Base-by-base conservation (phyloP, 2,888 invertebrate species). In the Tetheella fluctuosa region DNA sequence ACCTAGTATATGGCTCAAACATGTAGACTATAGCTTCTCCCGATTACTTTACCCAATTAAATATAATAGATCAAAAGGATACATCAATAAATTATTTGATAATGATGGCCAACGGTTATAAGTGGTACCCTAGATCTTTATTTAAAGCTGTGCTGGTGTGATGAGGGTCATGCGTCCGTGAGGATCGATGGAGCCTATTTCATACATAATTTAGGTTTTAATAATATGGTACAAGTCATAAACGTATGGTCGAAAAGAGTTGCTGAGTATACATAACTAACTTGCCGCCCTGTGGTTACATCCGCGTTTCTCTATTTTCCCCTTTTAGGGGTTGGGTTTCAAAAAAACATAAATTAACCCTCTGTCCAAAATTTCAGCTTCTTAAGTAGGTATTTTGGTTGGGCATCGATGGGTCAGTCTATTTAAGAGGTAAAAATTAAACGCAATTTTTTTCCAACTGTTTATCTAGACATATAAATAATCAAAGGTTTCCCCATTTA, bases 111-210 rank as follows among this genome's bases (percentile, higher is more conserved):
- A n/a, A 4, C 2, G 7, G 39, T n/a, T n/a, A 37, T 7, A 37
- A 37, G 15, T 37, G 15, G 37, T 37, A 10, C 13, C 34, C 34
- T 13, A 13, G 34, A 34, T 34, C 34, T 30, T 37, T 37, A 15
- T 37, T 15, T 2, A 13, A 37, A 37, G 37, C 37, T 39, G n/a
- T 39, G 5, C 39, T 39, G 39, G 39, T n/a, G 39, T n/a, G 39
- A 39, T 15, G 39, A 39, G 39, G 39, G 39, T 15, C 1, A n/a
- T 39, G 39, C 4, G 39, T n/a, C 6, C 8, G 6, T 10, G 39
- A 39, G 39, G 39, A 39, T 39, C 39, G 39, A 39, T 39, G n/a
- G 34, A 39, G n/a, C n/a, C 39, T 39, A 39, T 39, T 39, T 39
- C 39, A 39, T 39, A 39, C 39, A 39, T 39, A 39, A n/a, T 39